phyloP scores from a whole-genome alignment of 1,140 invertebrate species.

The Notospermus geniculatus region DNA sequence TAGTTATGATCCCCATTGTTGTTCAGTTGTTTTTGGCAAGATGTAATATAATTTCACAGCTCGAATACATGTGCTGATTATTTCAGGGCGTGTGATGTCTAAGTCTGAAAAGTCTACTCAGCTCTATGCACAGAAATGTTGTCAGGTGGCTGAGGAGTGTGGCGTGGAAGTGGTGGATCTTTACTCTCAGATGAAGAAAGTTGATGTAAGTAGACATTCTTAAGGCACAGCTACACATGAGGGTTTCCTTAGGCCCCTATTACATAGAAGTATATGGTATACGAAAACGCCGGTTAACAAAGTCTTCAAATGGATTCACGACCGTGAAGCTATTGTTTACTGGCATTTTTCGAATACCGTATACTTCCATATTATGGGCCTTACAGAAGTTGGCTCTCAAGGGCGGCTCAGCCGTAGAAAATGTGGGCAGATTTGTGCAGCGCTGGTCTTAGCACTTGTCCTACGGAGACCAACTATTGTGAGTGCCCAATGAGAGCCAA shows the following conservation, averaged over 20 bases:
- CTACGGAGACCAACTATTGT: too few species aligned
- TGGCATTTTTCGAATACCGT: slow-evolving; percentile 23
- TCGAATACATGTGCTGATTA: background rate
- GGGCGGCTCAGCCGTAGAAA: too few species aligned
- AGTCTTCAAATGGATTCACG: too few species aligned
- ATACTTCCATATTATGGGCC: too few species aligned
- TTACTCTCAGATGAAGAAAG: slow-evolving; percentile 36
- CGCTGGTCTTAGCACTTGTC: too few species aligned
- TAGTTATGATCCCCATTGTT: background rate
- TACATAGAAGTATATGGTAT: too few species aligned
- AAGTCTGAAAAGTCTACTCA: slow-evolving; percentile 28
- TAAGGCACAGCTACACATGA: slow-evolving; percentile 10
- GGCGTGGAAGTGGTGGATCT: slow-evolving; percentile 36
- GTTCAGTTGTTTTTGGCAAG: background rate
- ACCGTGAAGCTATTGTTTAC: slow-evolving; percentile 15
- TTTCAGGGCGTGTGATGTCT: slow-evolving; percentile 21
- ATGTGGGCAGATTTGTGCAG: slow-evolving; percentile 14
- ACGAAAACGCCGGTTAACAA: too few species aligned
- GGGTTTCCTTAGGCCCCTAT: too few species aligned
- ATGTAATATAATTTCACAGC: background rate
- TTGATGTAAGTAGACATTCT: slow-evolving; percentile 23
- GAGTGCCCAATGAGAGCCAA: background rate
- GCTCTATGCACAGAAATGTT: slow-evolving; percentile 35
- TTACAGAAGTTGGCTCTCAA: too few species aligned
- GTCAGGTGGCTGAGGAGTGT: slow-evolving; percentile 26